Conservation (phyloP, 2,797 vertebrate species). For the Otolemur crassicaudatus region DNA sequence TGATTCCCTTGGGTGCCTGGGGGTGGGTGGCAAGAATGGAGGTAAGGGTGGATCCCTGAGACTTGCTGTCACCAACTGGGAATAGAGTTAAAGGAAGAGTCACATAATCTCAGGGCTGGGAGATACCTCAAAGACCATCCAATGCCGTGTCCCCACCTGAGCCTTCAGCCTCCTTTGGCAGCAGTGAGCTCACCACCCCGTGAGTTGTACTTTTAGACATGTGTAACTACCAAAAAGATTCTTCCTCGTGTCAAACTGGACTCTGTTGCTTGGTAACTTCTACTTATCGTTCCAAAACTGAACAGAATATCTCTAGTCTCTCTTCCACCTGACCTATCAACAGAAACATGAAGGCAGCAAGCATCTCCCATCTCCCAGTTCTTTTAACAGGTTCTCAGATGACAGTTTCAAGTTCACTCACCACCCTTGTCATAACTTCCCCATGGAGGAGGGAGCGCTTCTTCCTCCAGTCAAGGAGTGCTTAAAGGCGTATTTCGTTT, state of each 20-base stretch:
- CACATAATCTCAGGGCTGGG: background rate
- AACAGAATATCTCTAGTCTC: background rate
- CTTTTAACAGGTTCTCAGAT: background rate
- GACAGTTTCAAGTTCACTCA: background rate
- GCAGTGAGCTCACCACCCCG: background rate
- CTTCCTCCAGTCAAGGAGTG: no score
- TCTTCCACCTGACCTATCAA: background rate
- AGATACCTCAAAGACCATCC: background rate
- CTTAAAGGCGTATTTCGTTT: background rate
- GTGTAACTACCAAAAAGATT: background rate
- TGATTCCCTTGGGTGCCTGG: background rate
- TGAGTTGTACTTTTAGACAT: background rate
- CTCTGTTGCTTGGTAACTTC: background rate
- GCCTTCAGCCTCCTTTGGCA: background rate
- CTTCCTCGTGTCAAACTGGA: background rate
- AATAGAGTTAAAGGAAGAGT: background rate
- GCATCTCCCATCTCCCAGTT: background rate
- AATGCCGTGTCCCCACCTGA: background rate
- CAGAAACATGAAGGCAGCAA: background rate
- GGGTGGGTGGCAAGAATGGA: conserved; percentile 40
- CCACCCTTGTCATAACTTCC: background rate
- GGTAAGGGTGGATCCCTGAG: background rate
- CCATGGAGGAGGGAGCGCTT: background rate
- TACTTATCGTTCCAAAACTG: background rate
- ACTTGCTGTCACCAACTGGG: background rate